Evolutionary conservation across 2,888 invertebrate genomes (phyloP), one percentile per base, ranked within the genome.

Genomic region (Amphipoea oculea): DNA sequence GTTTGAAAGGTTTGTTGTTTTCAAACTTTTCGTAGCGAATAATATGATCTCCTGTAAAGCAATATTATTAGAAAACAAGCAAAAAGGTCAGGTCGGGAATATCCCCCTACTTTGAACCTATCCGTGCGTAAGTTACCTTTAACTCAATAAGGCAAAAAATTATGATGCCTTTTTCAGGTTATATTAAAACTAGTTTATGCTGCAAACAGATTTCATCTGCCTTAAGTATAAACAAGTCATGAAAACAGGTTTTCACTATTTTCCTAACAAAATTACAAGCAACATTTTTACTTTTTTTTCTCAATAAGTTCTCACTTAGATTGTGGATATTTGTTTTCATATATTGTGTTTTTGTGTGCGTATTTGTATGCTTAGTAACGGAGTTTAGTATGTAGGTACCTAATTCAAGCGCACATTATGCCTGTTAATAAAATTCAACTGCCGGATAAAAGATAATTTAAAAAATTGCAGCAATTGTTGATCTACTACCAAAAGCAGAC

Each of bases 51-150:
- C 23, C 63, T 48, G 45, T 45, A n/a, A 67, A 51, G 14, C 51
- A 60, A 69, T 63, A 29, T 40, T 69, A 76, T 70, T 78, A 60
- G 17, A 23, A 48, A 65, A 65, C 45, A 54, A 40, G 17, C 45
- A 23, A 45, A 80, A 82, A 80, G 42, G 63, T 63, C 67, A 63
- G 36, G n/a, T 48, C 4, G n/a, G 20, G 20, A 67, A 20, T 14
- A 5, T 40, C 29, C 12, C 20, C n/a, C 72, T 68, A 60, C 42
- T 79, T 67, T 23, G 4, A n/a, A 60, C 12, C 14, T 65, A 63
- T 23, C 63, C 23, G 48, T 57, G 20, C 7, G 20, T 23, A 66
- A 45, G 66, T 48, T 29, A 36, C 7, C 36, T 77, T 60, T 60
- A 45, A 54, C 17, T 66, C 48, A 9, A 29, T 51, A 42, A 40